Evolutionary conservation across 2,888 invertebrate species (phyloP), one percentile per base, ranked within the genome.

Genomic region (Lepidocyrtoides sp.): DNA sequence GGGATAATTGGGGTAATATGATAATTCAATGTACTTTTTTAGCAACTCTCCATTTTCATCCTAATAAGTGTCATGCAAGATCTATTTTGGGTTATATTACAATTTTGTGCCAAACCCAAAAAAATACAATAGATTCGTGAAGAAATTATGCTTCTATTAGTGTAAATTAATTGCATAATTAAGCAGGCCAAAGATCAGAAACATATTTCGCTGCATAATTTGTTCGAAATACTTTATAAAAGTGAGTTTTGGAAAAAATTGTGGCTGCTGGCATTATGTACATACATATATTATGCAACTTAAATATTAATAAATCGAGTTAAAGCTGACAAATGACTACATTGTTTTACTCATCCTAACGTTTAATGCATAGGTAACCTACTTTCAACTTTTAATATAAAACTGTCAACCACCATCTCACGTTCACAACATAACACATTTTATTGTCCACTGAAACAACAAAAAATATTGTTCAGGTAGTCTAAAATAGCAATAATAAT

Each of bases 31-130:
- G 17, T 51, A 77, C n/a, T 23, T 20, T 23, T 44, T 29, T 44
- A 1, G 29, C 29, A 77, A 51, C 17, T 23, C 36, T 41, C 36
- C 10, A 44, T 72, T 44, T 41, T 36, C 23, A 72, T 36, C 44
- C 2, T 8, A 41, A 17, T 51, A 36, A 20, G n/a, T 41, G 48
- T 7, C 26, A n/a, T n/a, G n/a, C 20, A 14, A 32, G 32, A 20
- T 79, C 79, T 79, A 79, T 79, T 79, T 79, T 79, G 29, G 79
- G 54, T 79, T 54, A 41, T 23, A 44, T 79, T 51, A 41, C 7
- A 44, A 44, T 23, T 23, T 72, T 20, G 20, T 41, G 17, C 26
- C 54, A 54, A 26, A 12, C 8, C 44, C 41, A 8, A 79, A n/a
- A n/a, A n/a, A n/a, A n/a, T n/a, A 14, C 29, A 10, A 26, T 10